These are phyloP conservation scores for Chromis chromis DNA, from an alignment of 2,797 vertebrate species.

Conservation along the genomic window DNA sequence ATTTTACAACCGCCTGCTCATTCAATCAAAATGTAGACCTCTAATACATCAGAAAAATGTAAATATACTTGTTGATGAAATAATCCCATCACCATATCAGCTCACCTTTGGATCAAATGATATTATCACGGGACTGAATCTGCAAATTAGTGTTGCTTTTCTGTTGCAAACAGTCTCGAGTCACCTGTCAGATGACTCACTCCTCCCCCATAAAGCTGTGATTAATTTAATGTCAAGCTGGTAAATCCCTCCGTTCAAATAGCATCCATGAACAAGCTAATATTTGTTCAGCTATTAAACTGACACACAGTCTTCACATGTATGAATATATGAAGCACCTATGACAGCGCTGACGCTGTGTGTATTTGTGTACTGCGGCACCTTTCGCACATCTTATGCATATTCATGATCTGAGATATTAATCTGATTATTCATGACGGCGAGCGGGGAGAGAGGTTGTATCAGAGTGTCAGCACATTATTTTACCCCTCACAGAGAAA, in stretches of 20 bases:
- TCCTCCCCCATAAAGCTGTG: too few species aligned
- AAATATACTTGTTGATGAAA: too few species aligned
- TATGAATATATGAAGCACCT: background rate
- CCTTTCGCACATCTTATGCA: slow-evolving; percentile 9
- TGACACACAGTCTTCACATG: background rate
- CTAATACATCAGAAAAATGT: too few species aligned
- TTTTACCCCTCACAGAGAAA: slow-evolving; percentile 44
- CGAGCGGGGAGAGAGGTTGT: slow-evolving; percentile 8
- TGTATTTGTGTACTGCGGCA: background rate
- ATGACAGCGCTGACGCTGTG: background rate
- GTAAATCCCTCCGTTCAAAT: slow-evolving; percentile 2
- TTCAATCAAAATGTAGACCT: too few species aligned
- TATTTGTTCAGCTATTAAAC: slow-evolving; percentile 24
- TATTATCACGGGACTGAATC: too few species aligned
- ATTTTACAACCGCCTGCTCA: too few species aligned
- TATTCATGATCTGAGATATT: slow-evolving; percentile 36
- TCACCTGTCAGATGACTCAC: too few species aligned
- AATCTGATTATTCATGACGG: slow-evolving; percentile 36
- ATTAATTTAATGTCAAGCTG: background rate
- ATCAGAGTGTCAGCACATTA: slow-evolving; percentile 35
- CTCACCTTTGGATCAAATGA: too few species aligned
- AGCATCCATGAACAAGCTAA: background rate
- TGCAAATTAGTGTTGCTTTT: too few species aligned
- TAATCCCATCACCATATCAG: too few species aligned
- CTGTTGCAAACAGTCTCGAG: too few species aligned